phyloP scores from a whole-genome alignment of 2,797 vertebrate species.

The Semotilus atromaculatus region DNA sequence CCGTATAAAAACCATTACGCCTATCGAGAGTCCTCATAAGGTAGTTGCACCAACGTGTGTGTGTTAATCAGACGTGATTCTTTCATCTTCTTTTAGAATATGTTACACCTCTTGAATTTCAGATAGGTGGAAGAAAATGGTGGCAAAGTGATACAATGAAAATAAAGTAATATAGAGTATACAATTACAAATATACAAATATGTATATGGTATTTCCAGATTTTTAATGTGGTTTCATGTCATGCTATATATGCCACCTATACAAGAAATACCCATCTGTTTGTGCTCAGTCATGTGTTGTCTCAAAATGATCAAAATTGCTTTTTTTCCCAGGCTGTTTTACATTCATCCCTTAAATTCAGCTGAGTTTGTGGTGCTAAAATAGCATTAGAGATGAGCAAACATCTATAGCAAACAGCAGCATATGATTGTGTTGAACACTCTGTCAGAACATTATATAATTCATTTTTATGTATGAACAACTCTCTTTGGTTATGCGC shows the following conservation, averaged over 20 bases:
- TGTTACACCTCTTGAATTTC: conserved; percentile 38
- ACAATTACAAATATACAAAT: background rate
- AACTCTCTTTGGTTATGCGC: background rate
- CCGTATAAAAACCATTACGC: too few species aligned
- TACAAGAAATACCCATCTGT: background rate
- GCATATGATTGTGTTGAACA: background rate
- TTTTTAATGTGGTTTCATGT: background rate
- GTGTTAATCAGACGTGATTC: conserved; percentile 44
- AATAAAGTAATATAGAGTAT: background rate
- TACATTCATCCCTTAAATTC: background rate
- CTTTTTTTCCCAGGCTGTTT: background rate
- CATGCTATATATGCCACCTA: background rate
- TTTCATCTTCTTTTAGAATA: conserved; percentile 42
- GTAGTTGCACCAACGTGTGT: too few species aligned
- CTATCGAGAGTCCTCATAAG: too few species aligned
- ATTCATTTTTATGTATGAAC: background rate
- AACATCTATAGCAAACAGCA: conserved; percentile 16
- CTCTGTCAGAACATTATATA: background rate
- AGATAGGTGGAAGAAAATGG: conserved; percentile 3
- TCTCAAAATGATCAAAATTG: conserved; percentile 6
- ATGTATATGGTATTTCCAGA: background rate
- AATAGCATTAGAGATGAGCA: conserved; percentile 10
- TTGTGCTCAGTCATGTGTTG: background rate
- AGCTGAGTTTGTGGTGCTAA: background rate
- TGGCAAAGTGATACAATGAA: background rate